These are phyloP conservation scores for Rhinoptilus africanus DNA, from an alignment of 2,113 vertebrate genomes.

Conservation along the genomic window DNA sequence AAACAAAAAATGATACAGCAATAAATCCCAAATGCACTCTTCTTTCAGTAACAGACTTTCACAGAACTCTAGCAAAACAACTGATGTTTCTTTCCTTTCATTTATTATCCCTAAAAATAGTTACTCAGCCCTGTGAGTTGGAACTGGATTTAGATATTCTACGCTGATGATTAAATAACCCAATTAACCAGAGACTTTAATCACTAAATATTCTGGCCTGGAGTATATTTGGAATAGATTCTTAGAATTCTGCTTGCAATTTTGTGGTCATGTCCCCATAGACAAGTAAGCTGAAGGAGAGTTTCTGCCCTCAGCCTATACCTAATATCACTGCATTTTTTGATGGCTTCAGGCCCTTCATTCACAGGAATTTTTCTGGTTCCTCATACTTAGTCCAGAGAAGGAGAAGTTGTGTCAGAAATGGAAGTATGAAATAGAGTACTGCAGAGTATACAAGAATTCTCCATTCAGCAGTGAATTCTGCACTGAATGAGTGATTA, in stretches of 20 bases:
- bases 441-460: background rate
- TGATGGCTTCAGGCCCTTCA: background rate
- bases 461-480: background rate
- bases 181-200: background rate
- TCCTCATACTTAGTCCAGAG: background rate
- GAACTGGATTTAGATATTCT: background rate
- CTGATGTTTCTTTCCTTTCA: background rate
- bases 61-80: background rate
- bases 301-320: background rate
- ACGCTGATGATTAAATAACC: background rate
- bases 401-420: background rate
- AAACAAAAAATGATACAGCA: background rate
- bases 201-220: background rate
- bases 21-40: background rate
- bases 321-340: background rate
- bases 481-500: background rate
- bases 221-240: background rate
- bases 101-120: background rate
- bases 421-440: background rate
- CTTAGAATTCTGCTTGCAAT: background rate
- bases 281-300: background rate
- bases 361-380: background rate
- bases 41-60: background rate
- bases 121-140: background rate
- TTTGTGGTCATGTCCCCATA: too few species aligned